phyloP scores from a whole-genome alignment of 2,888 invertebrate species.

The Petrolisthes manimaculis region DNA sequence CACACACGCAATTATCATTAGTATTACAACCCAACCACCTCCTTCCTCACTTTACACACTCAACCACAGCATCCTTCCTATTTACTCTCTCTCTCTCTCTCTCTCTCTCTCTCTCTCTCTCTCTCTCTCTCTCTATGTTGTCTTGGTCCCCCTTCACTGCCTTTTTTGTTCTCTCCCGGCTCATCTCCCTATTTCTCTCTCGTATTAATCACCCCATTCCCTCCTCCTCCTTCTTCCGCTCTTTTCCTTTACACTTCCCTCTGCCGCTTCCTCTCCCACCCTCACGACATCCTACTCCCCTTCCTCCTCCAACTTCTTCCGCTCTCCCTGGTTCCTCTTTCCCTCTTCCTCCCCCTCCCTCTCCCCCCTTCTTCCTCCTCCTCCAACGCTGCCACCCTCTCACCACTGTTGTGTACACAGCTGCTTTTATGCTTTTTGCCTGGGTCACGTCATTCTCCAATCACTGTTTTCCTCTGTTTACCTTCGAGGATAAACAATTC shows the following conservation, averaged over 20 bases:
- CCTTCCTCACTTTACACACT: neutral
- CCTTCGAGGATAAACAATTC: constrained; percentile 52
- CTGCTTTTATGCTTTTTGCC: constrained; percentile 42
- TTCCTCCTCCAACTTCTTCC: neutral
- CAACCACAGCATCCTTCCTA: neutral
- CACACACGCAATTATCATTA: neutral
- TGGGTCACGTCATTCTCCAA: constrained; percentile 49
- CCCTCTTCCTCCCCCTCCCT: neutral
- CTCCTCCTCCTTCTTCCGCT: neutral
- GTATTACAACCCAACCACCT: neutral
- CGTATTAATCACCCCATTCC: neutral
- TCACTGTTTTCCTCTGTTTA: constrained; percentile 56
- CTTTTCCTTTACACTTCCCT: neutral
- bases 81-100: neutral
- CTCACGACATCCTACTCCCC: neutral
- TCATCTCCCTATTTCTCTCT: neutral
- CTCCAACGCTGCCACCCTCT: neutral
- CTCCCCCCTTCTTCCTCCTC: neutral
- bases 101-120: neutral
- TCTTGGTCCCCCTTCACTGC: neutral
- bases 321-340: neutral
- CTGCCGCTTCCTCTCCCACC: neutral
- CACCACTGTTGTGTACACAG: constrained; percentile 41
- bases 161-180: neutral
- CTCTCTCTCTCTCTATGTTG: neutral